Conservation (phyloP, 2,797 vertebrate genomes). For the Tympanoctomys barrerae region DNA sequence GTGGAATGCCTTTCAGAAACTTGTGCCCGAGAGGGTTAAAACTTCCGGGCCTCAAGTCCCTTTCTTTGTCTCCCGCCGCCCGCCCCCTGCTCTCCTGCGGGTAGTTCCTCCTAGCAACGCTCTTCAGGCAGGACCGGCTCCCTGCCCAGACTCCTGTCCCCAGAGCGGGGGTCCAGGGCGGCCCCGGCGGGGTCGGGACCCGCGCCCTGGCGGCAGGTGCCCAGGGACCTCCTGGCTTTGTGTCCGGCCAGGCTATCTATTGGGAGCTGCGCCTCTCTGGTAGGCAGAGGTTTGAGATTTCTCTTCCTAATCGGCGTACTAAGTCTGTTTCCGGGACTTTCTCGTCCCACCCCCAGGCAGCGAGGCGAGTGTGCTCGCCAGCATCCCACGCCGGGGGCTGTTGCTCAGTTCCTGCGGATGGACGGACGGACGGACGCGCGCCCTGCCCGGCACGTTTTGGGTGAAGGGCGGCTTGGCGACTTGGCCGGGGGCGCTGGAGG, state of each 20-base stretch:
- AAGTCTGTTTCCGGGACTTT: neutral
- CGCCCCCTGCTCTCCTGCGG: neutral
- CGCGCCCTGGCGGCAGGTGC: neutral
- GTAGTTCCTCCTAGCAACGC: slow-evolving; percentile 33
- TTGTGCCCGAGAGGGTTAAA: slow-evolving; percentile 22
- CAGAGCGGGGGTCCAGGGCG: neutral
- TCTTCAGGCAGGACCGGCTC: neutral
- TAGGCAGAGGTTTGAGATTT: neutral
- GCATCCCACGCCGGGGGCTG: neutral
- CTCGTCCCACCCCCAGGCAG: neutral
- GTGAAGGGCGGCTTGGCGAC: too few relatives aligned
- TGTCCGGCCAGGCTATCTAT: neutral
- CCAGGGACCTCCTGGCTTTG: neutral
- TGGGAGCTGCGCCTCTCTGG: neutral
- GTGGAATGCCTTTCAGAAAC: neutral
- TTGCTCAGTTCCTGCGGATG: too few relatives aligned
- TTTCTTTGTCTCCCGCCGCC: slow-evolving; percentile 58
- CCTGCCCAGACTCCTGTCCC: neutral
- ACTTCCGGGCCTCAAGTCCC: neutral
- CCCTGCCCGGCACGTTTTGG: too few relatives aligned
- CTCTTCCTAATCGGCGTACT: neutral
- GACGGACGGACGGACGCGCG: too few relatives aligned
- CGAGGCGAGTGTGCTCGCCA: neutral
- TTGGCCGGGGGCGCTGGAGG: neutral
- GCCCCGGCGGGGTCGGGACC: neutral